Conservation (phyloP, 92 coral and sea anemone species). For the Phenganax subtilis region DNA sequence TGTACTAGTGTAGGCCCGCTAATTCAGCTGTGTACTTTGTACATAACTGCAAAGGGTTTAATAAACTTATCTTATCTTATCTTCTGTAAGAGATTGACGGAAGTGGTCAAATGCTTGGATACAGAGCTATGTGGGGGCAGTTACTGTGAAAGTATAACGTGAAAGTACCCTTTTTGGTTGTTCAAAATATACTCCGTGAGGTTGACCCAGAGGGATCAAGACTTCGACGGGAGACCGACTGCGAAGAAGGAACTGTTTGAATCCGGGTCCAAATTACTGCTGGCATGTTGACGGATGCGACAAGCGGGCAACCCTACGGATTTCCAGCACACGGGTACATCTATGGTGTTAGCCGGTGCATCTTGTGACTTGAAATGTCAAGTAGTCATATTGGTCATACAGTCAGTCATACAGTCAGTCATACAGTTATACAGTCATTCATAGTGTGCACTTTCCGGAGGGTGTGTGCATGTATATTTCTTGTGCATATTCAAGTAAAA, state of each 20-base stretch:
- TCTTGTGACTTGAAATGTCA: not conserved
- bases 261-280: constrained; percentile 8
- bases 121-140: constrained; percentile 12
- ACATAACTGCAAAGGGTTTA: too few species aligned
- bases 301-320: not conserved
- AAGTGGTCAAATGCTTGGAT: not conserved
- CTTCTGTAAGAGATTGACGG: not conserved
- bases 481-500: too few species aligned
- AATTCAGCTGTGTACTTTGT: too few species aligned
- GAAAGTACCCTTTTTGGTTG: constrained; percentile 2
- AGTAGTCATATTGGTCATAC: too few species aligned
- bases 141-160: not conserved
- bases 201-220: constrained; percentile 5
- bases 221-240: not conserved
- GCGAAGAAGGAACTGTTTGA: not conserved
- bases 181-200: not conserved
- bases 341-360: not conserved
- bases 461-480: too few species aligned
- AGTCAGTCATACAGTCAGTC: too few species aligned
- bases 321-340: constrained; percentile 23
- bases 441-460: too few species aligned
- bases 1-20: too few species aligned
- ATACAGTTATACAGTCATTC: too few species aligned
- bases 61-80: too few species aligned
- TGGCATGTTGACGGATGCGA: constrained; percentile 13